Base-by-base conservation (phyloP, 1,140 invertebrate genomes). In the Drosophila mauritiana region DNA sequence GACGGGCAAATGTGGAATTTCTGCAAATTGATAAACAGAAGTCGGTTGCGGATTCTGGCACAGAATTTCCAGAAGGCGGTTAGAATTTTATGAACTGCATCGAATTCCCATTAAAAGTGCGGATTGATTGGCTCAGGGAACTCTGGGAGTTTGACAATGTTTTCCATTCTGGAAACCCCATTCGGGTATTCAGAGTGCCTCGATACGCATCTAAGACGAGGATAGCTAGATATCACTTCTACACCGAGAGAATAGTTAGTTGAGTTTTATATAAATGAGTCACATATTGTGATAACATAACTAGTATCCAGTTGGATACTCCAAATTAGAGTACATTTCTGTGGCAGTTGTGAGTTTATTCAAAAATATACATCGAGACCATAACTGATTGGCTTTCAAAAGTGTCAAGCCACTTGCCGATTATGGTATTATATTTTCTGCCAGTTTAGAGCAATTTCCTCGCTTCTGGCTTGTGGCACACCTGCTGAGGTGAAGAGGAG, bases 31-130 rank as follows among this genome's bases (percentile, higher is more conserved):
- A 51, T 45, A 67, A 65, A 25, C 64, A 40, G 27, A 40, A 57
- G 70, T 57, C 36, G 36, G 15, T 31, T 31, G 17, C 36, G 42
- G 10, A 56, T 49, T 36, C 36, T 48, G 36, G 39, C n/a, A 25
- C 27, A n/a, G 37, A 36, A 15, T 65, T 17, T 37, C 17, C 22
- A 53, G 61, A 34, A 42, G 22, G 63, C 22, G 20, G 25, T 20
- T 49, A 57, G 52, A 72, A 72, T 72, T 72, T 70, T 36, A 70
- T 70, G 51, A 40, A 20, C 20, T 27, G 48, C 62, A 46, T 48
- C 39, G 37, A 57, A 56, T 43, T 65, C 36, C 64, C 61, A 68
- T 68, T 53, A 65, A 68, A 68, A 52, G 37, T 52, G 64, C 40
- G 27, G 46, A 65, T 65, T 52, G 68, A 72, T 70, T 57, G 65